phyloP scores from a whole-genome alignment of 2,797 vertebrate genomes.

The Anas flavirostris region DNA sequence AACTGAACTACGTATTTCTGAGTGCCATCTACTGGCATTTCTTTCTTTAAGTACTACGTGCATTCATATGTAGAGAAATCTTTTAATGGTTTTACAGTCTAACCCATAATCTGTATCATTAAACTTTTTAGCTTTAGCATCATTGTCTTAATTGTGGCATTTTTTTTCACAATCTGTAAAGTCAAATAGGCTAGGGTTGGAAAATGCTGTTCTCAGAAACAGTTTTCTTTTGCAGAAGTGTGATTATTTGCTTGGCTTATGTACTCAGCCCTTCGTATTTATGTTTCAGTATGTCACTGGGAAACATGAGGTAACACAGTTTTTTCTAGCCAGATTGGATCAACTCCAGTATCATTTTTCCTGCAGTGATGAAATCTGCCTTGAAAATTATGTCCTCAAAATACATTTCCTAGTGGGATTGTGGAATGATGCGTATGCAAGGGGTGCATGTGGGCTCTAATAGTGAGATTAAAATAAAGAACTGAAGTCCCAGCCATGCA shows the following conservation, averaged over 20 bases:
- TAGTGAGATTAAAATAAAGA: not conserved
- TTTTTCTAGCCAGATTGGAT: slow-evolving; percentile 1
- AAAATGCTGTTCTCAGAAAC: not conserved
- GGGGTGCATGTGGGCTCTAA: not conserved
- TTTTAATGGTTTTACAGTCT: not conserved
- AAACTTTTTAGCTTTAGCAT: not conserved
- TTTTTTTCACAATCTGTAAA: not conserved
- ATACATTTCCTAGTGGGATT: not conserved
- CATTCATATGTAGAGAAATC: not conserved
- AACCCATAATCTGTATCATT: not conserved
- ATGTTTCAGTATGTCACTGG: not conserved
- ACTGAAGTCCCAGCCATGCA: not conserved
- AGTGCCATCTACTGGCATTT: not conserved
- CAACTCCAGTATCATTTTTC: slow-evolving; percentile 14
- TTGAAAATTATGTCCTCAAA: slow-evolving; percentile 11
- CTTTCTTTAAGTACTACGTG: not conserved
- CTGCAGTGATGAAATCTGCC: slow-evolving; percentile 26
- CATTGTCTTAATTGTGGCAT: not conserved
- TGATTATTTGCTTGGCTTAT: not conserved
- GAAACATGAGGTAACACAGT: not conserved
- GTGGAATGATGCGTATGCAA: not conserved
- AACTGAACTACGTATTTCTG: not conserved
- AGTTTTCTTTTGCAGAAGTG: not conserved
- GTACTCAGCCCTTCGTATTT: not conserved
- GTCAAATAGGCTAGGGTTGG: not conserved